phyloP scores from a whole-genome alignment of 2,113 vertebrate genomes.

The Pterocles gutturalis region DNA sequence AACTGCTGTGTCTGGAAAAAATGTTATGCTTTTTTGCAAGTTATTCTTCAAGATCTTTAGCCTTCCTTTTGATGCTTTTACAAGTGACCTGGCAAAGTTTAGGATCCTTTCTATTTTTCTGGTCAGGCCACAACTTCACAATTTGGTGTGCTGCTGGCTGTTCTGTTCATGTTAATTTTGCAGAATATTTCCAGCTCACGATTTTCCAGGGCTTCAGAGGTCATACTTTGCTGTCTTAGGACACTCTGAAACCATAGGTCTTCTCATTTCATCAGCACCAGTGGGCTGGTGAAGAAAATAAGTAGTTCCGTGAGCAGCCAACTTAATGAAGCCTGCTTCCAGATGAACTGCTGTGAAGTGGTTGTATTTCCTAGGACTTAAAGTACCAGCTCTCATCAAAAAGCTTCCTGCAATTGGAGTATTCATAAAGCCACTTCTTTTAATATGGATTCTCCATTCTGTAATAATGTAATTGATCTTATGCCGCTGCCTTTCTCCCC shows the following conservation, averaged over 20 bases:
- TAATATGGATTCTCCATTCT: not conserved
- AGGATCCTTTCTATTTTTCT: not conserved
- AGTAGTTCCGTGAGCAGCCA: not conserved
- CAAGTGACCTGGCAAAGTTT: not conserved
- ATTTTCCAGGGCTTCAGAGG: not conserved
- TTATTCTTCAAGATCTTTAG: not conserved
- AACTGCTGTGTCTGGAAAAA: not conserved
- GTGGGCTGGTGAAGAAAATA: not conserved
- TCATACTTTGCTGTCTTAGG: not conserved
- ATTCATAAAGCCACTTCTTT: not conserved
- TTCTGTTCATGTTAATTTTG: not conserved
- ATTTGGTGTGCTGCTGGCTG: not conserved
- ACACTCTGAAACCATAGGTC: not conserved
- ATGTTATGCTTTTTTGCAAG: not conserved
- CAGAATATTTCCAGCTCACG: not conserved
- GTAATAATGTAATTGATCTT: not conserved
- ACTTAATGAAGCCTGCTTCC: not conserved
- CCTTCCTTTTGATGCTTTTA: not conserved
- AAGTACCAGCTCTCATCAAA: not conserved
- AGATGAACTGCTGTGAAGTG: not conserved
- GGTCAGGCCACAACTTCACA: not conserved
- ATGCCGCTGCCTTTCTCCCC: not conserved
- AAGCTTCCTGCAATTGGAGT: not conserved
- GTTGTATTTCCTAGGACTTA: not conserved
- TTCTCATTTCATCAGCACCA: not conserved